Conservation (phyloP, 2,888 invertebrate species). For the Amphipyra tragopoginis region DNA sequence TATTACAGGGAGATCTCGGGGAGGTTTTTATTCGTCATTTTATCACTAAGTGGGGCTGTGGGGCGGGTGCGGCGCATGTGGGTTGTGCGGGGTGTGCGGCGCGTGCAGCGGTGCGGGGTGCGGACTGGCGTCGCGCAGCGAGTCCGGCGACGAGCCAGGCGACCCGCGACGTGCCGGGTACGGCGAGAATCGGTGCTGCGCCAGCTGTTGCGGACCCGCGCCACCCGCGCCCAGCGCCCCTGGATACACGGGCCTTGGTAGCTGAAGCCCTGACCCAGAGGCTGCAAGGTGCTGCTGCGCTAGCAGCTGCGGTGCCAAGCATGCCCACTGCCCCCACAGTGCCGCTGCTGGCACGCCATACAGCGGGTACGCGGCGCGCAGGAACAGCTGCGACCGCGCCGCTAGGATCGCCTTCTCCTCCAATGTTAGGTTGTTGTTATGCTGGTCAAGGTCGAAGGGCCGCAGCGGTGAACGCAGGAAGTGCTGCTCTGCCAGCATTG, state of each 20-base stretch:
- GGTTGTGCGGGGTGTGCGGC: constrained; percentile 78
- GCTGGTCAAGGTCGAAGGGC: constrained; percentile 93
- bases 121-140: constrained; percentile 88
- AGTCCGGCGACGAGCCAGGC: constrained; percentile 91
- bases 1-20: constrained; percentile 70
- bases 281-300: constrained; percentile 92
- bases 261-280: constrained; percentile 84
- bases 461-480: constrained; percentile 94
- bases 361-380: constrained; percentile 92
- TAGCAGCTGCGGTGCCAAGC: constrained; percentile 91
- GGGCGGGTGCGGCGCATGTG: constrained; percentile 82
- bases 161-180: constrained; percentile 88
- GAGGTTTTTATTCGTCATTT: constrained; percentile 62
- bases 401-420: constrained; percentile 95
- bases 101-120: constrained; percentile 75
- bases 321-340: constrained; percentile 93
- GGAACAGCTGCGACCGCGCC: constrained; percentile 93
- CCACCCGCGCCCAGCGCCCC: constrained; percentile 68
- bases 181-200: constrained; percentile 91
- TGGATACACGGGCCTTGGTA: constrained; percentile 87
- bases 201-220: constrained; percentile 71
- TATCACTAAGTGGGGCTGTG: constrained; percentile 86
- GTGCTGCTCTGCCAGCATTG: constrained; percentile 96
- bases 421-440: constrained; percentile 92
- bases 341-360: constrained; percentile 89